Evolutionary conservation across 2,113 vertebrate genomes (phyloP), one percentile per base, ranked within the genome.

Genomic region (Cricetomys ansorgei): DNA sequence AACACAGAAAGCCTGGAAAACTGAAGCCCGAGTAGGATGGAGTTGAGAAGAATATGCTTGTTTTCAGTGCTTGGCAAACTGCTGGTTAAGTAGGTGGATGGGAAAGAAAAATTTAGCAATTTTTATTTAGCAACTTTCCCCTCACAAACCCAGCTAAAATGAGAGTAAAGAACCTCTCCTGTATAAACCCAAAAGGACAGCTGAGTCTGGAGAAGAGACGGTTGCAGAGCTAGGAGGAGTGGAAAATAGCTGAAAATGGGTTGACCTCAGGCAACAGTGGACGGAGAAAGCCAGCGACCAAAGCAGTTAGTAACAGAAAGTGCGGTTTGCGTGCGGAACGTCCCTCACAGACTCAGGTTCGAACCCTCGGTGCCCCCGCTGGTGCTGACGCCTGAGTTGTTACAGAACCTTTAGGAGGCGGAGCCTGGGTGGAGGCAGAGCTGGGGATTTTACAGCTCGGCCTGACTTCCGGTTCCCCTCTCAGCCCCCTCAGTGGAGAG

Each of bases 241-340:
- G 77, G 72, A 86, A 92, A 65, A 34, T 29, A 25, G 27, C 16
- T 77, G 2, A 48, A 62, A 75, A 79, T 7, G 31, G 9, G 50
- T 23, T 37, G 76, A 40, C 69, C 70, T 86, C 86, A 43, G 53
- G 45, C 40, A 73, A n/a, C 19, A 37, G 27, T 37, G 43, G n/a
- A n/a, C n/a, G n/a, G 17, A 96, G 91, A 76, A 77, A 92, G 59
- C 8, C 31, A 91, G 72, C 70, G 80, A 34, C 72, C 40, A 62
- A 83, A 92, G 45, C 50, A 34, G 6, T 65, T 83, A 37, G 45
- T 72, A 53, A 55, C 77, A 25, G 50, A 87, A 19, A 21, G 59
- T 21, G 59, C 29, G 75, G 55, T 9, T 50, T 77, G 45, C 25
- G 0, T 45, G 25, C 19, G 80, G 45, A 27, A 16, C 11, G n/a